A percentile compares a stretch with the other conserved stretches of the same genome.
Conservation (phyloP, 2,113 vertebrate genomes). For the Otocyon megalotis region DNA sequence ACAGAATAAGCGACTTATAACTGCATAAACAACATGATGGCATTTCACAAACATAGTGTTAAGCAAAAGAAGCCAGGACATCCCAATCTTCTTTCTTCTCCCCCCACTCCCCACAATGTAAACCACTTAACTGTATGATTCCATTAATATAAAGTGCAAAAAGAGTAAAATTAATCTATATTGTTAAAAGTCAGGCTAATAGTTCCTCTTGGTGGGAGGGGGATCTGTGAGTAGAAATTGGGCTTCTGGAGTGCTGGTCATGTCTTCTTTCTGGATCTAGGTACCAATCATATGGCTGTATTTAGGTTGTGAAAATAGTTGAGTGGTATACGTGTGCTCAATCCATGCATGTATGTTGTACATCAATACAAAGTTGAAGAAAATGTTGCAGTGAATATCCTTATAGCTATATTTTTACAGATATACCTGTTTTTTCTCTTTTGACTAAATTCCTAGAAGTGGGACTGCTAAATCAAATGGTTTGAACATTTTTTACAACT, state of each 20-base stretch:
- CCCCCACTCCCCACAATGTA: background rate
- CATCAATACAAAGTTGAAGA: background rate
- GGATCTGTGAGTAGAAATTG: background rate
- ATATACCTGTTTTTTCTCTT: background rate
- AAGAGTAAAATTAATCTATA: background rate
- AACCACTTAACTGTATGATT: background rate
- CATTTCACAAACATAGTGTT: background rate
- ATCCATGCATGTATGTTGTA: background rate
- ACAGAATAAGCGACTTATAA: background rate
- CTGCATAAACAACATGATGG: background rate
- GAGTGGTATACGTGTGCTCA: background rate
- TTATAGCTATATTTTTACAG: background rate
- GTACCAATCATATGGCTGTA: background rate
- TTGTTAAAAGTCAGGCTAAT: background rate
- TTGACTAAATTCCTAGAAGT: slow-evolving; percentile 7
- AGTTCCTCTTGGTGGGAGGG: background rate
- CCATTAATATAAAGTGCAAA: background rate
- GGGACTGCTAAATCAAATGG: background rate
- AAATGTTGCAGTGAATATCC: background rate
- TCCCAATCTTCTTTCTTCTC: background rate
- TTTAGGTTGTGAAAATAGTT: background rate
- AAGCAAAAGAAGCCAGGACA: slow-evolving; percentile 23
- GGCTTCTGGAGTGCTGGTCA: background rate
- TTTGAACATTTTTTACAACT: background rate
- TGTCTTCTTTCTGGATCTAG: background rate